Conservation (phyloP, 2,888 invertebrate species). For the Agrotis exclamationis region DNA sequence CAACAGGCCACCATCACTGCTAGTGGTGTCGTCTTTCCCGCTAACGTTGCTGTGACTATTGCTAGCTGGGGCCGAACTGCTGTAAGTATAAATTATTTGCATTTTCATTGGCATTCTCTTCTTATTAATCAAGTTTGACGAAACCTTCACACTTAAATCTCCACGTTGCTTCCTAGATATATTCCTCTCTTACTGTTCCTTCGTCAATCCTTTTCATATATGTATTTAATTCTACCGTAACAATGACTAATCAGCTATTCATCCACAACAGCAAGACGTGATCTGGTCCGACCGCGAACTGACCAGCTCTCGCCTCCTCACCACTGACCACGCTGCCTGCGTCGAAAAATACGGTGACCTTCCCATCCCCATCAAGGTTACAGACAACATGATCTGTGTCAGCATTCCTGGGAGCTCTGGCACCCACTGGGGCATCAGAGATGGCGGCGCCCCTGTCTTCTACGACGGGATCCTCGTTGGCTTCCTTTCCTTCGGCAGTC, state of each 20-base stretch:
- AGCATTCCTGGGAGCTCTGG: slow-evolving; percentile 64
- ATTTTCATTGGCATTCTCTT: too few species aligned
- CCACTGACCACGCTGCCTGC: slow-evolving; percentile 76
- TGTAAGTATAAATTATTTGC: slow-evolving; percentile 57
- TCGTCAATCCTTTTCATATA: too few species aligned
- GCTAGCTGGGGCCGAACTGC: slow-evolving; percentile 70
- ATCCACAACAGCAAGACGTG: slow-evolving; percentile 66
- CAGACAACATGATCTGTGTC: slow-evolving; percentile 76
- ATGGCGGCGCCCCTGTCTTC: slow-evolving; percentile 85
- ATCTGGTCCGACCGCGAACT: slow-evolving; percentile 64
- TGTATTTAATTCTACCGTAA: neutral
- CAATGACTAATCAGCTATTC: neutral
- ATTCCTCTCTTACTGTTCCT: neutral
- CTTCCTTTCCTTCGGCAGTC: slow-evolving; percentile 38
- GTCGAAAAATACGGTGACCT: slow-evolving; percentile 68
- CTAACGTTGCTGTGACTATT: slow-evolving; percentile 61
- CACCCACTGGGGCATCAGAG: slow-evolving; percentile 69
- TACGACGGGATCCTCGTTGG: slow-evolving; percentile 77
- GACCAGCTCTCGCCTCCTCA: slow-evolving; percentile 73
- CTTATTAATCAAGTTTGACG: neutral
- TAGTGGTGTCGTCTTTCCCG: slow-evolving; percentile 57
- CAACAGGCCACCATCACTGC: slow-evolving; percentile 54
- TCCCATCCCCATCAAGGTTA: slow-evolving; percentile 53
- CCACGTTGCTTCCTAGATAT: neutral
- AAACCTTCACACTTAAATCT: neutral